A percentile compares a stretch with the other conserved stretches of the same genome.
Conservation (phyloP, 2,888 invertebrate species). For the Hanleya hanleyi region DNA sequence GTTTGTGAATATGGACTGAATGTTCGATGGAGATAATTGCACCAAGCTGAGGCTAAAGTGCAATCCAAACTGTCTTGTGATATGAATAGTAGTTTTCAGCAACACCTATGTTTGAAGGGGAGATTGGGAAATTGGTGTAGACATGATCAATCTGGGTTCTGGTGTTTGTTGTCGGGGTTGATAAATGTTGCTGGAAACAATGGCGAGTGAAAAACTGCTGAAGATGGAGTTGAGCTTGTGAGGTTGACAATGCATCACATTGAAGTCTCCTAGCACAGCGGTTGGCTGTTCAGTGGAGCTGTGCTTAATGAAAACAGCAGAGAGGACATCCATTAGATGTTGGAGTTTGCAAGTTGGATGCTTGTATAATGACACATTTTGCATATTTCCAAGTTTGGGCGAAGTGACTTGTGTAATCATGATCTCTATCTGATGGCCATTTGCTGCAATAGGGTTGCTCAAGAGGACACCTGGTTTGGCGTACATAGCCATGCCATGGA, state of each 20-base stretch:
- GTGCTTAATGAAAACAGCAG: neutral
- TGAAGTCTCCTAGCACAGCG: neutral
- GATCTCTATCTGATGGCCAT: neutral
- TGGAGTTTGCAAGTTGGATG: neutral
- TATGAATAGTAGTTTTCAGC: slow-evolving; percentile 5
- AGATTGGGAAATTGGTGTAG: slow-evolving; percentile 6
- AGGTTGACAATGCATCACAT: neutral
- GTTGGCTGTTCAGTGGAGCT: neutral
- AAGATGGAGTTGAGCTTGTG: neutral
- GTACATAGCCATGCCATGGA: slow-evolving; percentile 21
- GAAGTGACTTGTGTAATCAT: neutral
- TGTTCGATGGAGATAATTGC: no score
- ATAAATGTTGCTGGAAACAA: neutral
- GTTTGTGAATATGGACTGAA: no score
- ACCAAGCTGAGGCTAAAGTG: no score
- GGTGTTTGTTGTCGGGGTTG: slow-evolving; percentile 7
- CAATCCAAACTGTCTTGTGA: slow-evolving; percentile 14
- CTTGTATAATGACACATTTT: neutral
- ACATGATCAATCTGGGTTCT: slow-evolving; percentile 10
- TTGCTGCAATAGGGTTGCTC: neutral
- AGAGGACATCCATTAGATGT: neutral
- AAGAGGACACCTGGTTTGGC: neutral
- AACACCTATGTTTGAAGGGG: neutral
- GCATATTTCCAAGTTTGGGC: neutral
- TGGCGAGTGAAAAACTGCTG: neutral